Conservation (phyloP, 2,888 invertebrate genomes). For the Xanthia icteritia region DNA sequence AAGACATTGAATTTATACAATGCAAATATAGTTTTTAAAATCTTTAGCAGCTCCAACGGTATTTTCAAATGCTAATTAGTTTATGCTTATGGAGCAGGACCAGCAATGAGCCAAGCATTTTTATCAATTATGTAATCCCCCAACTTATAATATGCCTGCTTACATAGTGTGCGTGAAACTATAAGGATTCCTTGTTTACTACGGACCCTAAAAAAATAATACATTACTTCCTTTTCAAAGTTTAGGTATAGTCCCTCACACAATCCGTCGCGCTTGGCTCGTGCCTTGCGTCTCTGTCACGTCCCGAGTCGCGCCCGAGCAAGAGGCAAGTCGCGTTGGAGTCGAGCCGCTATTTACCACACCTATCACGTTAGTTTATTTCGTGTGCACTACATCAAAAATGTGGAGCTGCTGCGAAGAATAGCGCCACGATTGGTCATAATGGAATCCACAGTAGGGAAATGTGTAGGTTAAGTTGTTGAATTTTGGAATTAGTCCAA, state of each 20-base stretch:
- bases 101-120: too few species aligned
- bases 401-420: constrained; percentile 23
- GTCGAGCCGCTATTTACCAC: constrained; percentile 43
- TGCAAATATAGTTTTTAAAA: too few species aligned
- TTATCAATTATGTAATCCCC: too few species aligned
- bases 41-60: too few species aligned
- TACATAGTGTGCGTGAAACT: too few species aligned
- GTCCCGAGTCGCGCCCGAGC: constrained; percentile 17
- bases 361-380: constrained; percentile 58
- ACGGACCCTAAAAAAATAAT: too few species aligned
- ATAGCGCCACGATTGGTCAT: constrained; percentile 19
- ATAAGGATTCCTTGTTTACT: too few species aligned
- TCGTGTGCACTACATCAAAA: constrained; percentile 33
- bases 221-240: neutral
- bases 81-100: too few species aligned
- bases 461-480: neutral
- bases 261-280: constrained; percentile 7
- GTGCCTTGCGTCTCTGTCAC: constrained; percentile 19
- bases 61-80: too few species aligned
- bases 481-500: neutral
- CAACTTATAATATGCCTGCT: too few species aligned
- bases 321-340: constrained; percentile 10
- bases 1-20: too few species aligned
- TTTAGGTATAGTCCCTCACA: neutral
- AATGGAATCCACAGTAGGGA: neutral